A percentile compares a stretch with the other conserved stretches of the same genome.
Conservation (phyloP, 2,797 vertebrate species). For the Brachymystax lenok region DNA sequence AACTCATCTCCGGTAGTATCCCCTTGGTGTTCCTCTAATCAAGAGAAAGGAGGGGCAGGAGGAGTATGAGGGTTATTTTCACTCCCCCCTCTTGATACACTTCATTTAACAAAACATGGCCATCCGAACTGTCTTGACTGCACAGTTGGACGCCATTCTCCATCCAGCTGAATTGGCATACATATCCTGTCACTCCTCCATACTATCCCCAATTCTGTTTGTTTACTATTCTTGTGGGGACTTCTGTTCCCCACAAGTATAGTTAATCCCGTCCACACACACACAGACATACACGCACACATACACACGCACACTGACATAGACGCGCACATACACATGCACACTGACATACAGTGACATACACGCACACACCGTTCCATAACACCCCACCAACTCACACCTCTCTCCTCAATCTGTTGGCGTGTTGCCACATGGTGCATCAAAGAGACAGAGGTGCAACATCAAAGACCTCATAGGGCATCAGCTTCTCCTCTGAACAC, state of each 20-base stretch:
- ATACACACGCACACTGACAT: neutral
- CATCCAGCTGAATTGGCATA: neutral
- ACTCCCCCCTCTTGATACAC: neutral
- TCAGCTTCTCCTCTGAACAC: constrained; percentile 57
- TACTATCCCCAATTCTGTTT: neutral
- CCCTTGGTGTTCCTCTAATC: neutral
- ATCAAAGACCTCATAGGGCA: constrained; percentile 61
- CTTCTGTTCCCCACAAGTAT: no score
- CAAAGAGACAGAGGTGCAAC: constrained; percentile 62
- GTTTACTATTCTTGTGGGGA: no score
- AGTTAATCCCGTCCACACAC: no score
- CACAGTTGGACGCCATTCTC: neutral
- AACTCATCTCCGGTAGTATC: constrained; percentile 19
- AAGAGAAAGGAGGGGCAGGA: neutral
- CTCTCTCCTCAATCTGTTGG: constrained; percentile 48
- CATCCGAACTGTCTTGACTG: constrained; percentile 42
- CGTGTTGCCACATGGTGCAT: constrained; percentile 63
- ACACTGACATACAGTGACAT: neutral
- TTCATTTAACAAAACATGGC: constrained; percentile 1
- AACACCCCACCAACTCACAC: constrained; percentile 47
- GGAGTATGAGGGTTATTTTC: neutral
- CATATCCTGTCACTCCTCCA: constrained; percentile 14
- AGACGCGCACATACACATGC: neutral
- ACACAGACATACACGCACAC: neutral
- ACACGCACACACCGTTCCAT: constrained; percentile 21